These are phyloP conservation scores for Phengaris arion DNA, from an alignment of 2,888 invertebrate species.

Conservation along the genomic window DNA sequence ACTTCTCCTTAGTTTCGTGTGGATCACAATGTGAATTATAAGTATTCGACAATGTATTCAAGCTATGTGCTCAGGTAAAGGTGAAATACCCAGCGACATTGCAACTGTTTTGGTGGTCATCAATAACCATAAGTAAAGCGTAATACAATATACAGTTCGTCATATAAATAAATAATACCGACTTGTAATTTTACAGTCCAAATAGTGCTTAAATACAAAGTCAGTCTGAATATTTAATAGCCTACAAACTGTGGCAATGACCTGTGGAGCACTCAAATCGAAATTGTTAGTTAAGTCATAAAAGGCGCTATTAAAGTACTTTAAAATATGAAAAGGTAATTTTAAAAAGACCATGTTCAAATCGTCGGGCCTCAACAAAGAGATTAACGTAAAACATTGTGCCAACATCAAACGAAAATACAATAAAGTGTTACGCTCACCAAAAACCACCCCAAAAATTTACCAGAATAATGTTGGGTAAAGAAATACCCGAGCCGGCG, in stretches of 20 bases:
- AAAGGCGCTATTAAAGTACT: conserved; percentile 16
- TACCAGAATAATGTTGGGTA: not conserved
- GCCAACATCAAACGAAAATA: conserved; percentile 23
- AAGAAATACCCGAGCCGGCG: not conserved
- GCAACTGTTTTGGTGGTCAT: not conserved
- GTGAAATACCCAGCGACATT: not conserved
- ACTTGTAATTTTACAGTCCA: not conserved
- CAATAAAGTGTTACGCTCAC: conserved; percentile 5
- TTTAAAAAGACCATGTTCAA: conserved; percentile 12
- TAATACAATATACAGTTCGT: not conserved
- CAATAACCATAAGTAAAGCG: not conserved
- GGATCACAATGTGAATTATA: not conserved
- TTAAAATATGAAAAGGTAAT: conserved; percentile 20
- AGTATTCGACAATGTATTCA: not conserved
- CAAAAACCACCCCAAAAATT: not conserved
- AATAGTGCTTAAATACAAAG: not conserved
- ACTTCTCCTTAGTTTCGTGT: not conserved
- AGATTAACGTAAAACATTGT: conserved; percentile 7
- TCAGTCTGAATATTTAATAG: not conserved
- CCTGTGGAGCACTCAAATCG: not conserved
- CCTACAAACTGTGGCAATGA: not conserved
- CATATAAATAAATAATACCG: not conserved
- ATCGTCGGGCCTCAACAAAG: conserved; percentile 18
- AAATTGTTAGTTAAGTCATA: conserved; percentile 14
- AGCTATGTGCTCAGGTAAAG: not conserved